phyloP scores from a whole-genome alignment of 2,888 invertebrate genomes.

The Hypolimnas misippus region DNA sequence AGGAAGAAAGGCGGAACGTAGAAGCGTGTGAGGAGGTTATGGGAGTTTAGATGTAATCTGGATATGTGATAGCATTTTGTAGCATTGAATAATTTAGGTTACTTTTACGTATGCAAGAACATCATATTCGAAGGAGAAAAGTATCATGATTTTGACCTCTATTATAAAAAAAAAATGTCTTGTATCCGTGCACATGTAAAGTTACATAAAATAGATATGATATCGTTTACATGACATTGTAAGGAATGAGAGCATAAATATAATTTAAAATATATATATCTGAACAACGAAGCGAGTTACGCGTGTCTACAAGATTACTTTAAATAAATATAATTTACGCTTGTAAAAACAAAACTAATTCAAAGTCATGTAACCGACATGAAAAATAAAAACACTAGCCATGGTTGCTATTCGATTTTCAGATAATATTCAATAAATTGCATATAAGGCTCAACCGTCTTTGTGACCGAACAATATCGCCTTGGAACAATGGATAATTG shows the following conservation, averaged over 20 bases:
- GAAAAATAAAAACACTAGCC: constrained; percentile 11
- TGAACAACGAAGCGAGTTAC: constrained; percentile 11
- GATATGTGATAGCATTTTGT: constrained; percentile 3
- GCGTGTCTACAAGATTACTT: constrained; percentile 12
- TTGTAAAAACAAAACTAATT: constrained; percentile 7
- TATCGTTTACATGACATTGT: constrained; percentile 41
- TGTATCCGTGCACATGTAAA: constrained; percentile 37
- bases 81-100: constrained; percentile 6
- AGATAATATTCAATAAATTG: background rate
- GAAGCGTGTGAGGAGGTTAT: constrained; percentile 41
- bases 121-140: background rate
- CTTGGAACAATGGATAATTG: background rate
- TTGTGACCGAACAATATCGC: background rate
- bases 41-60: constrained; percentile 5
- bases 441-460: background rate
- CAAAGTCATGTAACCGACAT: constrained; percentile 39
- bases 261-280: constrained; percentile 43
- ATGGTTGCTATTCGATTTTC: constrained; percentile 25
- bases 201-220: constrained; percentile 39
- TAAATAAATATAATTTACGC: background rate
- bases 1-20: constrained; percentile 35
- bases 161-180: too few species aligned
- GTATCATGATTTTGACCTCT: background rate
- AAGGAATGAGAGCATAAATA: constrained; percentile 66
- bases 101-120: constrained; percentile 1